phyloP scores from a whole-genome alignment of 2,888 invertebrate species.

The Cyclophora punctaria region DNA sequence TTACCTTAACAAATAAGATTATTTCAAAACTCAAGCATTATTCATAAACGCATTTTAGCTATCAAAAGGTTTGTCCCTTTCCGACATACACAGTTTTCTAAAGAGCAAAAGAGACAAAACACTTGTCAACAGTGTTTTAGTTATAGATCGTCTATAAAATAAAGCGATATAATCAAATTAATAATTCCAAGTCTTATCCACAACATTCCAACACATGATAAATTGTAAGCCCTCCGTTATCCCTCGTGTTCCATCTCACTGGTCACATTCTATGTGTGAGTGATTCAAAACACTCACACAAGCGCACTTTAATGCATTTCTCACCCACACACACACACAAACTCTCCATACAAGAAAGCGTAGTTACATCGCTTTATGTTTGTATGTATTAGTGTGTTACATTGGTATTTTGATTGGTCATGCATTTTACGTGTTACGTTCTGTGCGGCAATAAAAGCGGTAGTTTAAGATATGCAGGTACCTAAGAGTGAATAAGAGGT shows the following conservation, averaged over 20 bases:
- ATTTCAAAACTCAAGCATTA: no score
- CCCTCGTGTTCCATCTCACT: conserved; percentile 71
- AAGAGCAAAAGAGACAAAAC: no score
- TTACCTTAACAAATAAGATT: no score
- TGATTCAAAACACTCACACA: conserved; percentile 29
- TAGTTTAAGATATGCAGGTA: conserved; percentile 50
- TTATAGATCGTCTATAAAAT: no score
- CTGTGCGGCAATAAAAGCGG: conserved; percentile 57
- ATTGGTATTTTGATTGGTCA: conserved; percentile 76
- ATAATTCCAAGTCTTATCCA: conserved; percentile 29
- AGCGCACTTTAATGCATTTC: conserved; percentile 39
- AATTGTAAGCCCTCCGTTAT: conserved; percentile 70
- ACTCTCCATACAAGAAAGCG: conserved; percentile 12
- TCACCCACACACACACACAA: conserved; percentile 32
- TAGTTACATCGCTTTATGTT: conserved; percentile 3
- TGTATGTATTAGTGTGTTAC: conserved; percentile 38
- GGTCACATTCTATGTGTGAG: conserved; percentile 44
- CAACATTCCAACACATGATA: conserved; percentile 35
- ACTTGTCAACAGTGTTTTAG: no score
- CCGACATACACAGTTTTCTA: no score
- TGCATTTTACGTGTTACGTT: conserved; percentile 72
- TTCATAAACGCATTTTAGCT: no score
- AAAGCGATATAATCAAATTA: no score
- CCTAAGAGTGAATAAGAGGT: conserved; percentile 20
- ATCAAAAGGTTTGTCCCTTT: no score